A percentile compares a stretch with the other conserved stretches of the same genome.
These are phyloP conservation scores for Encarsia formosa DNA, from an alignment of 2,888 invertebrate genomes.

Conservation along the genomic window DNA sequence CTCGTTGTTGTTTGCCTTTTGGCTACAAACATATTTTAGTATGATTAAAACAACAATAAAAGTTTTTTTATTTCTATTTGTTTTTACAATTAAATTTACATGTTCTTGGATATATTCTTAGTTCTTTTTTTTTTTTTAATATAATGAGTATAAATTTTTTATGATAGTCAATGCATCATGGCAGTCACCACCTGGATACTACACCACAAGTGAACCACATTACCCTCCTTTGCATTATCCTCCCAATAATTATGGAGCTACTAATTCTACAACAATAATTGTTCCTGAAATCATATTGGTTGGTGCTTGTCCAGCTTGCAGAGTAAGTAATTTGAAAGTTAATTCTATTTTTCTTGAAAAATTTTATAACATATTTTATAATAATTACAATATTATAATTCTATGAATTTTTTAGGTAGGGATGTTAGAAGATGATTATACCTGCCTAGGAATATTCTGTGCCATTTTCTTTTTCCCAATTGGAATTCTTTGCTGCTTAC, in stretches of 20 bases:
- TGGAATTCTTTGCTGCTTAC: slow-evolving; percentile 82
- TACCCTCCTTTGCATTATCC: slow-evolving; percentile 14
- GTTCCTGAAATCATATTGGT: slow-evolving; percentile 77
- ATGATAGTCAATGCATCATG: slow-evolving; percentile 35
- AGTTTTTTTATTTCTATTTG: too few species aligned
- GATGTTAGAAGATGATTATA: slow-evolving; percentile 80
- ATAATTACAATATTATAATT: background rate
- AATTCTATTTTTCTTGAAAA: slow-evolving; percentile 3
- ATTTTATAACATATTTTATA: background rate
- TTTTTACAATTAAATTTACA: too few species aligned
- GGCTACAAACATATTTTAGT: too few species aligned
- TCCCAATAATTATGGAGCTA: slow-evolving; percentile 55
- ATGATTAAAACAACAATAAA: too few species aligned
- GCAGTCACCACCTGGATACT: slow-evolving; percentile 59
- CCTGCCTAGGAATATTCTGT: slow-evolving; percentile 77
- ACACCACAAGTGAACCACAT: slow-evolving; percentile 47
- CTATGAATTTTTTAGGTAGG: slow-evolving; percentile 58
- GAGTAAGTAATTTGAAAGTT: slow-evolving; percentile 53
- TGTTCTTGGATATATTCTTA: too few species aligned
- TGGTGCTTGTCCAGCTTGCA: slow-evolving; percentile 84
- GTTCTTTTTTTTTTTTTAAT: too few species aligned
- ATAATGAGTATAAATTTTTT: background rate
- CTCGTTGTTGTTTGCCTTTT: too few species aligned
- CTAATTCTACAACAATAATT: slow-evolving; percentile 58
- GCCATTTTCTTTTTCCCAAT: slow-evolving; percentile 83